A percentile compares a stretch with the other conserved stretches of the same genome.
Conservation (phyloP, 2,888 invertebrate species). For the Autographa pulchrina region DNA sequence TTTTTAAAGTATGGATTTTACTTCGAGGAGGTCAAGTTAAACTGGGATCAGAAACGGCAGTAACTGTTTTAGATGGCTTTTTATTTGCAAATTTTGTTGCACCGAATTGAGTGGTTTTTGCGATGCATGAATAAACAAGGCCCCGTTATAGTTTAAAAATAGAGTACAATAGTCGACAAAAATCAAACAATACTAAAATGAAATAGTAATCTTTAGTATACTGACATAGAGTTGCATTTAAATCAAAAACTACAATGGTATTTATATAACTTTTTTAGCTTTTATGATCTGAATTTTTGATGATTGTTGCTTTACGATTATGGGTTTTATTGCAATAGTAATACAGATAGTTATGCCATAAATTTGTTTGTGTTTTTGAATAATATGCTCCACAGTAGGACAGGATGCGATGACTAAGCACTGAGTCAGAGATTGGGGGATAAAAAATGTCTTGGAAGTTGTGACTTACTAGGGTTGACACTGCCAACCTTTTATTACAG, state of each 20-base stretch:
- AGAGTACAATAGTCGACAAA: constrained; percentile 49
- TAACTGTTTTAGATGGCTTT: not conserved
- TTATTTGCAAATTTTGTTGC: not conserved
- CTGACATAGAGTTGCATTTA: constrained; percentile 36
- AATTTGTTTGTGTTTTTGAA: constrained; percentile 7
- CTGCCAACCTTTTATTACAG: not conserved
- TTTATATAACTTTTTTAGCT: constrained; percentile 32
- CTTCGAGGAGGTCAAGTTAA: not conserved
- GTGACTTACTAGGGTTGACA: not conserved
- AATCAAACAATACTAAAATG: constrained; percentile 27
- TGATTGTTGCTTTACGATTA: constrained; percentile 23
- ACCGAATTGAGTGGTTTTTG: not conserved
- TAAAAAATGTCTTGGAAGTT: constrained; percentile 28
- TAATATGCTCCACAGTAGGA: constrained; percentile 10
- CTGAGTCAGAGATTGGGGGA: constrained; percentile 30
- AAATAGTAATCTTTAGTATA: constrained; percentile 42
- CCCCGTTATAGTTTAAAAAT: not conserved
- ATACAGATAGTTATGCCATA: constrained; percentile 31
- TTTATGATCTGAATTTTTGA: constrained; percentile 18
- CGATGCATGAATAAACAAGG: not conserved
- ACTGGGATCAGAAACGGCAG: not conserved
- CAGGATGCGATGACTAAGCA: constrained; percentile 51
- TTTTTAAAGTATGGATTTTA: not conserved
- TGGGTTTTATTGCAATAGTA: constrained; percentile 11
- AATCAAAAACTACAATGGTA: constrained; percentile 46